Conservation (phyloP, 2,888 invertebrate genomes). For the Pomacea canaliculata region DNA sequence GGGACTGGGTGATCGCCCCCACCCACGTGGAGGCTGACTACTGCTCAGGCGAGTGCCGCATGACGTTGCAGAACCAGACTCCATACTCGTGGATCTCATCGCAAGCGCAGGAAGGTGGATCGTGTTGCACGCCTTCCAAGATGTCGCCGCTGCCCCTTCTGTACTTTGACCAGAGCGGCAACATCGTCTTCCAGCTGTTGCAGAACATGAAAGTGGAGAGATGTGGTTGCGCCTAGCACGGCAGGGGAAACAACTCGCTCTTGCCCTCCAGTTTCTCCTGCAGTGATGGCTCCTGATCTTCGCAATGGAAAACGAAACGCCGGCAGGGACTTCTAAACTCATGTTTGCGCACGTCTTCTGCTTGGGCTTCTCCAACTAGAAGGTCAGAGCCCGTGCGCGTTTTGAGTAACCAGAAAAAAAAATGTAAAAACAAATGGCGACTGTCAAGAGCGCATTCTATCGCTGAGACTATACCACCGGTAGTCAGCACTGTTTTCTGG, state of each 20-base stretch:
- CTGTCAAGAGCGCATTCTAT: no score
- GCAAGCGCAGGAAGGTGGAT: slow-evolving; percentile 77
- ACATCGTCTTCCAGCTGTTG: slow-evolving; percentile 73
- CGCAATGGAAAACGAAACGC: no score
- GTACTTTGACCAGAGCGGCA: slow-evolving; percentile 86
- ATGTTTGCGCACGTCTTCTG: no score
- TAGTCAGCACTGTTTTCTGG: no score
- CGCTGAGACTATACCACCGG: no score
- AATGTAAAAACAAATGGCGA: no score
- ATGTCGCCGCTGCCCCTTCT: slow-evolving; percentile 87
- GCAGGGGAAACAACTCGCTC: not conserved
- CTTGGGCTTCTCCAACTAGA: no score
- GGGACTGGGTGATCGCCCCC: slow-evolving; percentile 98
- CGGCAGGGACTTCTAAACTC: no score
- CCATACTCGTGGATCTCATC: slow-evolving; percentile 90
- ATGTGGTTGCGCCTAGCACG: slow-evolving; percentile 46
- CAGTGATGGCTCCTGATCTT: no score
- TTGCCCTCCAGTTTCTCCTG: not conserved
- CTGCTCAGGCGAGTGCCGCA: slow-evolving; percentile 94
- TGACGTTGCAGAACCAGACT: slow-evolving; percentile 86
- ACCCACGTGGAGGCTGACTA: slow-evolving; percentile 95
- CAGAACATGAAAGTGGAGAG: slow-evolving; percentile 58
- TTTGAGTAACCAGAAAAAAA: no score
- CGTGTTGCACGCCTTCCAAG: slow-evolving; percentile 92
- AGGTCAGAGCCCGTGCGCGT: no score